Evolutionary conservation across 1,140 invertebrate species (phyloP).

Genomic region (Micrasema minimum): DNA sequence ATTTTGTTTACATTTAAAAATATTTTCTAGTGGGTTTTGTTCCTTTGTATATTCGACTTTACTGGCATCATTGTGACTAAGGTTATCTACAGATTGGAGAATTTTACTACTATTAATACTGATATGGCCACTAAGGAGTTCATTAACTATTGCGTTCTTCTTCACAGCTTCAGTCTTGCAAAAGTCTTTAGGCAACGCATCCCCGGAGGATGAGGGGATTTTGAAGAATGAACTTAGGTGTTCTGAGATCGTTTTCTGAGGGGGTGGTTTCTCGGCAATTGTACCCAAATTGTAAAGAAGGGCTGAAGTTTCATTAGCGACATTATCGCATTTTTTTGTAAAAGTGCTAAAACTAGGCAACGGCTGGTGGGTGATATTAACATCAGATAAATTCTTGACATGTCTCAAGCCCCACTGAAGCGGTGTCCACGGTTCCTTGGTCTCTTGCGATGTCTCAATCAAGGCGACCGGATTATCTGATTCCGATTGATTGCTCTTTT

Average conservation of each 20-base stretch:
- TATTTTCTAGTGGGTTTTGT: slow-evolving; percentile 7
- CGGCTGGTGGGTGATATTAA: slow-evolving; percentile 28
- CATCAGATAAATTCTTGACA: slow-evolving; percentile 29
- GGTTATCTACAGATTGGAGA: not conserved
- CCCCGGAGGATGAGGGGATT: not conserved
- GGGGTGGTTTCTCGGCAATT: not conserved
- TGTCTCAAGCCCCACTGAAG: slow-evolving; percentile 32
- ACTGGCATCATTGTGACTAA: not conserved
- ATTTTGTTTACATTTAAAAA: slow-evolving; percentile 1
- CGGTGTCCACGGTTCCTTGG: slow-evolving; percentile 31
- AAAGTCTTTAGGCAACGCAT: not conserved
- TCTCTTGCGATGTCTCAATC: not conserved
- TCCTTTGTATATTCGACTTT: slow-evolving; percentile 5
- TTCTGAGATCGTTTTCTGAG: slow-evolving; percentile 8
- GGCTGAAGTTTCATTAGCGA: not conserved
- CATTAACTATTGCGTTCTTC: slow-evolving; percentile 10
- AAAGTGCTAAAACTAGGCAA: slow-evolving; percentile 36
- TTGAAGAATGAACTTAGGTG: not conserved
- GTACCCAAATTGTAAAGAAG: not conserved
- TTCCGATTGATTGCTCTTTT: not conserved
- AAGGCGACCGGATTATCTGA: not conserved
- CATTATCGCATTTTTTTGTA: slow-evolving; percentile 8
- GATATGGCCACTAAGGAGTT: slow-evolving; percentile 29
- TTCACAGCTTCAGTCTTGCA: slow-evolving; percentile 22
- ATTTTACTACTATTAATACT: slow-evolving; percentile 38